Conservation (phyloP, 2,797 vertebrate genomes). For the Lemur catta region DNA sequence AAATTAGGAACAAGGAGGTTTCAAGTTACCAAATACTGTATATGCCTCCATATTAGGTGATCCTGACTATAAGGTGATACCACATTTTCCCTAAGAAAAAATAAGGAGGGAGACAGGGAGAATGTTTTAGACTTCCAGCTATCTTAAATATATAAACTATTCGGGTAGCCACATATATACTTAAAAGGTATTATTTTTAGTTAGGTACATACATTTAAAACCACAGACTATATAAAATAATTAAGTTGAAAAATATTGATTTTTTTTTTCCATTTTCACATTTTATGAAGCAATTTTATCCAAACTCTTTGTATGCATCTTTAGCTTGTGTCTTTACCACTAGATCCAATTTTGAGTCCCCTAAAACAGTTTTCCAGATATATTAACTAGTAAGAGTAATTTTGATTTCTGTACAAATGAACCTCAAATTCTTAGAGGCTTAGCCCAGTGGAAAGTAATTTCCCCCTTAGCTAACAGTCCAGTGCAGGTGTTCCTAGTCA, state of each 20-base stretch:
- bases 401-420: not conserved
- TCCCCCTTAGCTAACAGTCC: not conserved
- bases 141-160: not conserved
- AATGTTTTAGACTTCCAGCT: not conserved
- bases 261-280: not conserved
- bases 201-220: constrained; percentile 30
- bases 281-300: not conserved
- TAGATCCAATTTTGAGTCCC: not conserved
- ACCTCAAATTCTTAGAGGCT: not conserved
- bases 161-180: not conserved
- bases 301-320: not conserved
- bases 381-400: not conserved
- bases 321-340: not conserved
- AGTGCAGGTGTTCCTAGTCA: not conserved
- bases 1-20: not conserved
- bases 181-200: not conserved
- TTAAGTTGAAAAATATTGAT: not conserved
- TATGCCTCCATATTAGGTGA: not conserved
- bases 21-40: not conserved
- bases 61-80: not conserved
- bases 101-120: not conserved
- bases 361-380: not conserved
- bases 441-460: not conserved
- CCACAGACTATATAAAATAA: not conserved
- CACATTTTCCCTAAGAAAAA: not conserved